These are phyloP conservation scores for Dasypus novemcinctus DNA, from an alignment of 2,113 vertebrate species.

Conservation along the genomic window DNA sequence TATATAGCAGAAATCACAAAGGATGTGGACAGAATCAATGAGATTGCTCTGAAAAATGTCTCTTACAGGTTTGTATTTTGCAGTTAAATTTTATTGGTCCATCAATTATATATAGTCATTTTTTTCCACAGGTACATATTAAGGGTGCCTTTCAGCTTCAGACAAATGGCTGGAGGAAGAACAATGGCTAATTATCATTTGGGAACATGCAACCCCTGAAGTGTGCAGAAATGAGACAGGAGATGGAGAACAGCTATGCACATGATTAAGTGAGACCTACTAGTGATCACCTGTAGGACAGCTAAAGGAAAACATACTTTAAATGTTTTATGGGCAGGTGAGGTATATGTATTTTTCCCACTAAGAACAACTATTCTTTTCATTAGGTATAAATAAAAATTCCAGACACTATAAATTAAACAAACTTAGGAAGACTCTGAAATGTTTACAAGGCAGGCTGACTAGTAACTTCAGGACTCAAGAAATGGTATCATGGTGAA, in stretches of 20 bases:
- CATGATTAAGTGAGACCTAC: not conserved
- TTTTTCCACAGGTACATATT: not conserved
- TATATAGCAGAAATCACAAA: not conserved
- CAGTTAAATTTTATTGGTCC: not conserved
- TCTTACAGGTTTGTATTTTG: not conserved
- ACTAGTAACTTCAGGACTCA: not conserved
- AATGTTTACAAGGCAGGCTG: not conserved
- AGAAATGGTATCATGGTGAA: not conserved
- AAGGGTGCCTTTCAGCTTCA: not conserved
- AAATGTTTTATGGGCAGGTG: not conserved
- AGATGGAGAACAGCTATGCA: not conserved
- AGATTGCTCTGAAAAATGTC: not conserved
- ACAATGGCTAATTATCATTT: not conserved
- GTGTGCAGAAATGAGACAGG: not conserved
- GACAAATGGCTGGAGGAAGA: not conserved
- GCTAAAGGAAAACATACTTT: not conserved
- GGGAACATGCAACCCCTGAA: not conserved
- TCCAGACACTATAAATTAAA: not conserved
- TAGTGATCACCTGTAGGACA: not conserved
- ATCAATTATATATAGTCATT: not conserved
- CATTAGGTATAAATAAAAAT: not conserved
- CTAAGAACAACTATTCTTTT: not conserved
- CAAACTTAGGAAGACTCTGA: not conserved
- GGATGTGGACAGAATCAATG: not conserved
- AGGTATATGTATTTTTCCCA: not conserved